phyloP scores from a whole-genome alignment of 2,113 vertebrate genomes.

The Halichoeres trimaculatus region DNA sequence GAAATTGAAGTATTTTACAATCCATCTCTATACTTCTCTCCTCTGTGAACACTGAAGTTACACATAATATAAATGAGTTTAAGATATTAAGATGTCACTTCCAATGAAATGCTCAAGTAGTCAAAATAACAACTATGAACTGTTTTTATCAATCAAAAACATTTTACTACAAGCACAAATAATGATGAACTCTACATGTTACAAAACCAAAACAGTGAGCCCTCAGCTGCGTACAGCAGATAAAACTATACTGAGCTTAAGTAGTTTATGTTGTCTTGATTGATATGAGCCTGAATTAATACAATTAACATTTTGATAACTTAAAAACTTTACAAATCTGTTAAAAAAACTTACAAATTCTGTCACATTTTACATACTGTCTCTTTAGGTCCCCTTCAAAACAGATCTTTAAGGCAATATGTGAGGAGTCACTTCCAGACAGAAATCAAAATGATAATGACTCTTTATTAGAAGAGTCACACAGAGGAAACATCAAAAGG shows the following conservation, averaged over 20 bases:
- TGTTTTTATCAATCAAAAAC: too few relatives aligned
- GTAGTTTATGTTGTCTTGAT: not conserved
- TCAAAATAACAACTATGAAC: too few relatives aligned
- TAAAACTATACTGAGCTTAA: not conserved
- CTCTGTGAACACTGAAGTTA: too few relatives aligned
- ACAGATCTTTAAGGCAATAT: slow-evolving; percentile 63
- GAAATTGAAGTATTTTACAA: not conserved
- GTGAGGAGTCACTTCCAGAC: slow-evolving; percentile 76
- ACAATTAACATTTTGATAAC: not conserved
- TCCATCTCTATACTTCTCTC: too few relatives aligned
- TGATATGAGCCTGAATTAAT: not conserved
- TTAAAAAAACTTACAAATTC: slow-evolving; percentile 40
- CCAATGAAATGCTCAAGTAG: too few relatives aligned
- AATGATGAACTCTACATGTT: not conserved
- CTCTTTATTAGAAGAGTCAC: slow-evolving; percentile 79
- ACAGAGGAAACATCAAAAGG: slow-evolving; percentile 82
- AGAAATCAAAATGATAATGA: slow-evolving; percentile 84
- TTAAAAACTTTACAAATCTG: slow-evolving; percentile 42
- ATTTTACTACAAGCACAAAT: not conserved
- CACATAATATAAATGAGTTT: too few relatives aligned
- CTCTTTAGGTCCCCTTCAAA: slow-evolving; percentile 43
- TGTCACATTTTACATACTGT: slow-evolving; percentile 24
- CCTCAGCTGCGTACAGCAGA: not conserved
- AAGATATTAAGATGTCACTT: too few relatives aligned
- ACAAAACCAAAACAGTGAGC: not conserved